Conservation (phyloP, 2,888 invertebrate genomes). For the Chaetoderma sp. region DNA sequence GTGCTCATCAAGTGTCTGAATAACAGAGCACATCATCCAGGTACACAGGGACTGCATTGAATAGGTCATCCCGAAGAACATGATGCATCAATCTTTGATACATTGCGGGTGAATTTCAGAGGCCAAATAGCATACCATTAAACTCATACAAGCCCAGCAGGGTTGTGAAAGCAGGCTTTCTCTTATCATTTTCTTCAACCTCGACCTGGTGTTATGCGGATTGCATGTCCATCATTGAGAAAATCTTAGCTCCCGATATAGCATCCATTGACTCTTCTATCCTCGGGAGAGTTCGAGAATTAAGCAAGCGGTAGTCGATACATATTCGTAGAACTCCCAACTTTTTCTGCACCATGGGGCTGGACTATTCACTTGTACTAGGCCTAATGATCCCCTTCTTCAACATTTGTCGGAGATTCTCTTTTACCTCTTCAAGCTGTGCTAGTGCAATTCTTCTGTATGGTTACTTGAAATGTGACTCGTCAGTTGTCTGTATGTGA, state of each 20-base stretch:
- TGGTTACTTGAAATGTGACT: neutral
- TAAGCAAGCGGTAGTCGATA: conserved; percentile 22
- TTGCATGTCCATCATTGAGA: conserved; percentile 11
- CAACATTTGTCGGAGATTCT: neutral
- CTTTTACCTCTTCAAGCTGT: neutral
- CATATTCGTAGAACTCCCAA: conserved; percentile 6
- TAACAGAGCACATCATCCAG: neutral
- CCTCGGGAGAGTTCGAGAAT: conserved; percentile 11
- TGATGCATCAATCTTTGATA: too few species aligned
- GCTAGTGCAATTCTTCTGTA: conserved; percentile 1
- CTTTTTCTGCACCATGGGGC: conserved; percentile 20
- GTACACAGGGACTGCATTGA: neutral
- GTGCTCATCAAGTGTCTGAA: neutral
- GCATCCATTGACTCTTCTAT: conserved; percentile 16
- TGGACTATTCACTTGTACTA: conserved; percentile 10
- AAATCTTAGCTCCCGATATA: neutral
- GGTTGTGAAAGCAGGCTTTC: too few species aligned
- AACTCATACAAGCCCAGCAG: too few species aligned
- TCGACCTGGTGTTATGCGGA: conserved; percentile 15
- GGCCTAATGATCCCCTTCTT: conserved; percentile 16
- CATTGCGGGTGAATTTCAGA: too few species aligned
- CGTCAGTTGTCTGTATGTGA: conserved; percentile 4
- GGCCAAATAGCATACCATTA: too few species aligned
- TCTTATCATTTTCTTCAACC: conserved; percentile 5
- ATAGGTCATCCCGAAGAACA: neutral